Percentiles rank a stretch among this genome's conserved stretches.
These are phyloP conservation scores for Aspidiotus rigidus DNA, from an alignment of 2,888 invertebrate species.

Conservation along the genomic window DNA sequence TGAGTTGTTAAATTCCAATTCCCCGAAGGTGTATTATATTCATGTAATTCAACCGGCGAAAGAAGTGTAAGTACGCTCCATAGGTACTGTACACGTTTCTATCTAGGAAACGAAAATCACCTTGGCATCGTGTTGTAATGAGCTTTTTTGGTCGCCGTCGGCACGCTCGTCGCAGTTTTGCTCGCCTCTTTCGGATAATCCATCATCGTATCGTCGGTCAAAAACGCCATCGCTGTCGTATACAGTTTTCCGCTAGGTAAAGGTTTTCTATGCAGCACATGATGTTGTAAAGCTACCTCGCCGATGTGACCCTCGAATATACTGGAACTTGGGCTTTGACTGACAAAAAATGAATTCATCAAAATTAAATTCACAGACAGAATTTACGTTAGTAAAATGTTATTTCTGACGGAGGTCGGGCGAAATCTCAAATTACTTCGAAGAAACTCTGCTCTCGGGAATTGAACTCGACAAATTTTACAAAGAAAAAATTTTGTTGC, in stretches of 20 bases:
- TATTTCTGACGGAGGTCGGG: too few relatives aligned
- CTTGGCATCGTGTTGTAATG: constrained; percentile 30
- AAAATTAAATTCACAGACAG: neutral
- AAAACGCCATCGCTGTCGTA: constrained; percentile 40
- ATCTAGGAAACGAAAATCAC: constrained; percentile 6
- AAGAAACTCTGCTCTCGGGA: too few relatives aligned
- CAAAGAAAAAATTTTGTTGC: too few relatives aligned
- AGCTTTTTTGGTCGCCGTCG: constrained; percentile 17
- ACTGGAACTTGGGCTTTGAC: constrained; percentile 22
- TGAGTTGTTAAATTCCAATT: too few relatives aligned
- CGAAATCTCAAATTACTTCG: too few relatives aligned
- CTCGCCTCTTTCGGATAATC: constrained; percentile 20
- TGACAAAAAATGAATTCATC: constrained; percentile 9
- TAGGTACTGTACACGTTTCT: too few relatives aligned
- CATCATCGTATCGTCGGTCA: constrained; percentile 41
- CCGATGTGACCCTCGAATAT: constrained; percentile 36
- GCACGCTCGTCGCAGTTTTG: constrained; percentile 3
- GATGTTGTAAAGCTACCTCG: constrained; percentile 40
- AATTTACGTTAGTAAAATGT: too few relatives aligned
- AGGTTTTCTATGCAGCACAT: constrained; percentile 41
- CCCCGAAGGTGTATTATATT: too few relatives aligned
- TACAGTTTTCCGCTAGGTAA: constrained; percentile 40
- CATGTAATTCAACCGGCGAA: too few relatives aligned
- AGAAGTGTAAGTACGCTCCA: too few relatives aligned
- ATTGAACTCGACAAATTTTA: too few relatives aligned